Base-by-base conservation (phyloP, 2,797 vertebrate species). In the Cynodonichthys magdalenae region DNA sequence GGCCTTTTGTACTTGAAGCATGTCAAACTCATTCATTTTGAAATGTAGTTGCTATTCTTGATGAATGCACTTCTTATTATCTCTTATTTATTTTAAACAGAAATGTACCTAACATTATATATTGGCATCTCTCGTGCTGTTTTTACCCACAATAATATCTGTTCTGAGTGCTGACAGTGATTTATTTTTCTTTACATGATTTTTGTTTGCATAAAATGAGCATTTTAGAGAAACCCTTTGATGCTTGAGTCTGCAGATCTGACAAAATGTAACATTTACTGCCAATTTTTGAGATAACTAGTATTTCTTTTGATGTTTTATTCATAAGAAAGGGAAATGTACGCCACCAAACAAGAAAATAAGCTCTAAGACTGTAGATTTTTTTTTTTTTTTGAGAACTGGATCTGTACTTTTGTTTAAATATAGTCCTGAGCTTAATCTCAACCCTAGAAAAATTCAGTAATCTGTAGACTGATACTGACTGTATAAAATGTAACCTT, bases 401-500 rank as follows among this genome's bases (percentile, higher is more conserved):
- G n/a, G 0, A 67, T 45, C 41, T 53, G 34, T 63, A 19, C n/a
- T 36, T 27, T 48, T 0, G 49, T 54, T 41, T 61, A 2, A 61
- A 28, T 28, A 52, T 17, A 9, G 41, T 42, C 31, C 36, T 58
- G 36, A 24, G 59, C 66, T 9, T 59, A 45, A 74, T 77, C 49
- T 17, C 27, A 53, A 10, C 28, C 36, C 17, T 17, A 63, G 63
- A 47, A 70, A 61, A 65, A 65, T 27, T 15, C 20, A 50, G 45
- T 49, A 41, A 53, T 71, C 58, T 62, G 31, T 41, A 41, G 51
- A 28, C 53, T 60, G 44, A 66, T 63, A 59, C 78, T 65, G 56
- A 69, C 34, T 63, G 48, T 58, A 59, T 64, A 29, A 29, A 42
- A 28, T 39, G 53, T 81, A 70, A 80, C 84, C 80, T 85, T 77